Evolutionary conservation across 2,113 vertebrate species (phyloP), one percentile per base, ranked within the genome.

Genomic region (Dasyornis broadbenti): DNA sequence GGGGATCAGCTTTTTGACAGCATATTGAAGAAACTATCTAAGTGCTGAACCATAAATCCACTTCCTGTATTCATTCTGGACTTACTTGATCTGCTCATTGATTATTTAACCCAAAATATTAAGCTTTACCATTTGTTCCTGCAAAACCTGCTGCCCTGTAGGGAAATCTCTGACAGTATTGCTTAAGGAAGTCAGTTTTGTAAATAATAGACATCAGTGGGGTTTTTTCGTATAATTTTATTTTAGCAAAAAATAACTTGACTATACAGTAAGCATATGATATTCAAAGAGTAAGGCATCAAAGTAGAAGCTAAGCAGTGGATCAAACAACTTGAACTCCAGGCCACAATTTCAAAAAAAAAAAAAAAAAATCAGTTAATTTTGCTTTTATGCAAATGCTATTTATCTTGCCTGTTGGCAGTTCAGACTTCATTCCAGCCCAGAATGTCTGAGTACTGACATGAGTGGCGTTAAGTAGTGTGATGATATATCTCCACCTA

Each of bases 1-100:
- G 52, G 69, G 52, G n/a, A 94, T 70, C 52, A 49, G 23, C 33
- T 89, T 93, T 95, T 82, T 88, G 92, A 64, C 85, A 92, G 65
- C 40, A 65, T 88, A 76, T 90, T 82, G 45, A 91, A 49, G 14
- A 80, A 89, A 70, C 63, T 9, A 20, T 92, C 35, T 54, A 88
- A 73, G 42, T 89, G 68, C 39, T 73, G 64, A 95, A 91, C 30
- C 27, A 19, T 37, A 95, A n/a, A 33, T 81, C 42, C 31, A 53
- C 31, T 89, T 87, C 47, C 39, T 19, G 10, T 37, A 60, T 44
- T 92, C 24, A 31, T 44, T 93, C 30, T 88, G 71, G 80, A 72
- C 33, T 93, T 83, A n/a, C 20, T 45, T 92, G 72, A 79, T 23
- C 40, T 68, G 40, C 61, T 95, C 37, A 53, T 47, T 91, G 75